Conservation (phyloP, 2,797 vertebrate genomes). For the Sebastes matsubarae region DNA sequence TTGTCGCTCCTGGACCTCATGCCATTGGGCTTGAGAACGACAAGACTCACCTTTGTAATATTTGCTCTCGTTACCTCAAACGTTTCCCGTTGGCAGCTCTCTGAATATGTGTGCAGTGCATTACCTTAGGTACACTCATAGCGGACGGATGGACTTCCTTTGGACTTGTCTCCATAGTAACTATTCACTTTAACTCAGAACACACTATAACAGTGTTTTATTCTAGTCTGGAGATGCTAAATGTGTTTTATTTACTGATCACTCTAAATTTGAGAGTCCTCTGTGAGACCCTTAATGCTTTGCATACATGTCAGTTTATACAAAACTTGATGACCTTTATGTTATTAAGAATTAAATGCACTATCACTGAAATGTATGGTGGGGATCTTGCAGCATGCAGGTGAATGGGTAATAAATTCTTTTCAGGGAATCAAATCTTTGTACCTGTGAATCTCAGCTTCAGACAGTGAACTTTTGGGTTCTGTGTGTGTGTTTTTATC, state of each 20-base stretch:
- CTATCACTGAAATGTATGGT: not conserved
- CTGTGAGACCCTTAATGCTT: constrained; percentile 24
- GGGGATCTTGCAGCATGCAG: not conserved
- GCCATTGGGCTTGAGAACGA: constrained; percentile 56
- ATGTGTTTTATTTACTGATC: not conserved
- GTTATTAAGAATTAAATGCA: not conserved
- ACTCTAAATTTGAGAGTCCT: not conserved
- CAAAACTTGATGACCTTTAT: not conserved
- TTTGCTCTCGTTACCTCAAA: constrained; percentile 33
- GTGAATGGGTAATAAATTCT: constrained; percentile 1
- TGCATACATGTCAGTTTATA: constrained; percentile 24
- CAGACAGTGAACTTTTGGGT: not conserved
- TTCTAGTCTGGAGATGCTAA: not conserved
- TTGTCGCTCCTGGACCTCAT: constrained; percentile 63
- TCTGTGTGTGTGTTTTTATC: not conserved
- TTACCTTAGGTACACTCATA: constrained; percentile 16
- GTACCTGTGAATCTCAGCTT: constrained; percentile 15
- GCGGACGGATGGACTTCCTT: not conserved
- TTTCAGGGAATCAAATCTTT: not conserved
- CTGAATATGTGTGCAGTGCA: constrained; percentile 52
- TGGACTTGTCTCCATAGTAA: not conserved
- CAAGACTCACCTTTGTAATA: constrained; percentile 62
- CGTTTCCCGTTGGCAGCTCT: constrained; percentile 36
- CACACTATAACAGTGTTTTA: not conserved
- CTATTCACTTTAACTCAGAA: not conserved